Percentiles rank a stretch among this genome's conserved stretches.
Conservation (phyloP, 2,888 invertebrate species). For the Chrysodeixis includens region DNA sequence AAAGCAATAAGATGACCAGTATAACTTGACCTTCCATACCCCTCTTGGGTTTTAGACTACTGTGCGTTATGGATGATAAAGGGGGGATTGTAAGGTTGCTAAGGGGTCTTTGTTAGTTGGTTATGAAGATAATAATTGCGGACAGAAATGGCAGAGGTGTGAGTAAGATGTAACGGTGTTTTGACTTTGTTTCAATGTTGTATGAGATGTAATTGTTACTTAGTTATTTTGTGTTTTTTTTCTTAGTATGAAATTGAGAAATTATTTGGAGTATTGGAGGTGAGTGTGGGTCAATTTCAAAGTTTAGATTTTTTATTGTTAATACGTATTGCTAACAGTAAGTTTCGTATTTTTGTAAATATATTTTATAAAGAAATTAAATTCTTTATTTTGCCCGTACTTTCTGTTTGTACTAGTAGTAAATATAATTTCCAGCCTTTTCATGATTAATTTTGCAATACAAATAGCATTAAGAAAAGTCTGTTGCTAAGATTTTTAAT, state of each 20-base stretch:
- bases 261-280: constrained; percentile 16
- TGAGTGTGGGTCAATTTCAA: neutral
- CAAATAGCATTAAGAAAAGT: too few relatives aligned
- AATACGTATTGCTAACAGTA: too few relatives aligned
- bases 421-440: too few relatives aligned
- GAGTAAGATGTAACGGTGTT: constrained; percentile 80
- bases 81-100: constrained; percentile 32
- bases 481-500: too few relatives aligned
- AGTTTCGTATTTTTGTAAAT: too few relatives aligned
- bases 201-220: constrained; percentile 45
- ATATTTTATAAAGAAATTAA: too few relatives aligned
- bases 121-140: constrained; percentile 74
- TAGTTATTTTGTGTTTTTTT: constrained; percentile 27
- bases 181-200: constrained; percentile 63
- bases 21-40: constrained; percentile 56
- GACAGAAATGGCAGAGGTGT: constrained; percentile 74
- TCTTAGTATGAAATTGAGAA: constrained; percentile 18
- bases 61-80: constrained; percentile 19
- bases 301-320: too few relatives aligned
- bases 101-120: constrained; percentile 65
- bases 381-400: too few relatives aligned
- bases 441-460: too few relatives aligned
- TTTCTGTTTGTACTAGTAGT: too few relatives aligned
- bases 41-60: constrained; percentile 26
- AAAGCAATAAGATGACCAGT: constrained; percentile 73